phyloP scores from a whole-genome alignment of 1,140 invertebrate genomes.

The Bombus affinis region DNA sequence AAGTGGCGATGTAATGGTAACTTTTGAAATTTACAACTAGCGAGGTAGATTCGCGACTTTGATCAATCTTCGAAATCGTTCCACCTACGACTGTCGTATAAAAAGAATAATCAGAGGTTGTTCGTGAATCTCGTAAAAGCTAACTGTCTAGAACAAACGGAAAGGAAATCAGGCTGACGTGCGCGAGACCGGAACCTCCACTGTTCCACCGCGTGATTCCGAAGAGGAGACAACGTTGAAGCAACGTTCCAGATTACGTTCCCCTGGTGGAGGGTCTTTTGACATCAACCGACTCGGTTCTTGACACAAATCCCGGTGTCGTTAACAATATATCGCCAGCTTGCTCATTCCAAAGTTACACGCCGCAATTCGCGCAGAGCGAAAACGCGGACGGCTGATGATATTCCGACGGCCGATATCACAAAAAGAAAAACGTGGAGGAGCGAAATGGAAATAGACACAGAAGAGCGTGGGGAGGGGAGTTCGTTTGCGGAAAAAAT shows the following conservation, averaged over 20 bases:
- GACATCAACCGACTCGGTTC: slow-evolving; percentile 12
- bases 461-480: too few species aligned
- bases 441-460: neutral
- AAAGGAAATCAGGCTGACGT: neutral
- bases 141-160: neutral
- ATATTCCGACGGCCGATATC: neutral
- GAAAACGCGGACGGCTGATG: neutral
- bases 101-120: neutral
- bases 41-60: neutral
- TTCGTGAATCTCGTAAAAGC: slow-evolving; percentile 1
- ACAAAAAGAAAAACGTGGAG: too few species aligned
- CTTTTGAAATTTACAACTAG: too few species aligned
- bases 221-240: slow-evolving; percentile 7
- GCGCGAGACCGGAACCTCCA: neutral
- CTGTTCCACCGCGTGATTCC: neutral
- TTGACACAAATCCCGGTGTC: slow-evolving; percentile 25
- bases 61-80: neutral
- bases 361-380: neutral
- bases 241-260: slow-evolving; percentile 46
- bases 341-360: slow-evolving; percentile 17
- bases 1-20: too few species aligned
- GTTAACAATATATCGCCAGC: slow-evolving; percentile 42
- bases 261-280: neutral
- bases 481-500: slow-evolving; percentile 11
- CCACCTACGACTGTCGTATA: too few species aligned